These are phyloP conservation scores for Tokudaia muenninki DNA, from an alignment of 2,797 vertebrate species.

Conservation along the genomic window DNA sequence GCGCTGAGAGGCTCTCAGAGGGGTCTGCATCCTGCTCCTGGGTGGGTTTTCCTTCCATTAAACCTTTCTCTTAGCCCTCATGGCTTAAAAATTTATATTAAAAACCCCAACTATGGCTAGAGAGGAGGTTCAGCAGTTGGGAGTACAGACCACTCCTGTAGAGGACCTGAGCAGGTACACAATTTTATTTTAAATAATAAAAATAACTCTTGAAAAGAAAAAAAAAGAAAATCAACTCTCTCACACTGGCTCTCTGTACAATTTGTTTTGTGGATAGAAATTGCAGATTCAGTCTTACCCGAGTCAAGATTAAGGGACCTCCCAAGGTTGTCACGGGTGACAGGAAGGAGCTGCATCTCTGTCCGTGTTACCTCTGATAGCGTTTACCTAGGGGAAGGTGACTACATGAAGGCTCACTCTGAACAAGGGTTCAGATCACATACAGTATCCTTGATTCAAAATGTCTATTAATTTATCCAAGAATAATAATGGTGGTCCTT, in stretches of 20 bases:
- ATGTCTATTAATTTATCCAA: constrained; percentile 38
- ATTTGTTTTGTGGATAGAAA: not conserved
- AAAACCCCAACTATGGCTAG: not conserved
- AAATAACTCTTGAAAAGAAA: not conserved
- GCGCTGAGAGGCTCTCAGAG: not conserved
- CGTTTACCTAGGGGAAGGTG: not conserved
- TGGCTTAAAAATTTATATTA: not conserved
- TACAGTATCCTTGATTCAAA: not conserved
- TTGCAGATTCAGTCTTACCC: not conserved
- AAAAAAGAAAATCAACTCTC: not conserved
- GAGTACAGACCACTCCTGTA: no score
- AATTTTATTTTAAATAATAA: not conserved
- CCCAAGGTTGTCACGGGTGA: not conserved
- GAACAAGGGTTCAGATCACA: not conserved
- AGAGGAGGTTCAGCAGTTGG: not conserved
- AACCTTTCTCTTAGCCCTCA: not conserved
- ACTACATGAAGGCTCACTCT: not conserved
- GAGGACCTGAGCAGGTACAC: not conserved
- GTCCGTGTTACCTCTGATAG: not conserved
- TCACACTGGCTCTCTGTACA: not conserved
- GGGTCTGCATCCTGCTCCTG: not conserved
- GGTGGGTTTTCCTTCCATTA: not conserved
- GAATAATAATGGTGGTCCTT: not conserved
- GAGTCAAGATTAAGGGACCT: not conserved
- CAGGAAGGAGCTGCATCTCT: not conserved